Conservation (phyloP, 1,140 invertebrate genomes). For the Lordiphosa mommai region DNA sequence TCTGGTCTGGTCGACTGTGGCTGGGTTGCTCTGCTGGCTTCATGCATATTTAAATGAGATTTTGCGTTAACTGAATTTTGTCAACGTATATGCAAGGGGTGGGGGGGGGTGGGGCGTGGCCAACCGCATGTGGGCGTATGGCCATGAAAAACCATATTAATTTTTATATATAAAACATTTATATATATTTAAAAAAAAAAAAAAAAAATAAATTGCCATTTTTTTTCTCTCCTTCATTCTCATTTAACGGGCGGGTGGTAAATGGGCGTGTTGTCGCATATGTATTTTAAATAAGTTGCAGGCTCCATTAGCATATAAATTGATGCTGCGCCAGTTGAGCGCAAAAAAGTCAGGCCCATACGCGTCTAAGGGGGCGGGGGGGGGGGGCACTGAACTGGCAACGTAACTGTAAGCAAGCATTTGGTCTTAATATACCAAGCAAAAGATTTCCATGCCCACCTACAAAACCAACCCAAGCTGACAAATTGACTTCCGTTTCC, state of each 20-base stretch:
- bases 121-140: slow-evolving; percentile 27
- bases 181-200: slow-evolving; percentile 67
- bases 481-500: slow-evolving; percentile 78
- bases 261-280: slow-evolving; percentile 48
- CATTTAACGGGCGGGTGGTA: slow-evolving; percentile 21
- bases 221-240: slow-evolving; percentile 21
- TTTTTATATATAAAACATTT: slow-evolving; percentile 50
- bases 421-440: slow-evolving; percentile 15
- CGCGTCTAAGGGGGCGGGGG: neutral
- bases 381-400: neutral
- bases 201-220: neutral
- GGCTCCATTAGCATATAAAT: slow-evolving; percentile 71
- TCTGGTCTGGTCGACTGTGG: slow-evolving; percentile 10
- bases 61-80: slow-evolving; percentile 75
- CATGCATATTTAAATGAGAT: slow-evolving; percentile 76
- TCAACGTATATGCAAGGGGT: slow-evolving; percentile 28
- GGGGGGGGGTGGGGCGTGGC: slow-evolving; percentile 14
- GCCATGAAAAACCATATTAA: slow-evolving; percentile 54
- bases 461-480: slow-evolving; percentile 39
- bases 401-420: slow-evolving; percentile 41
- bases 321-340: slow-evolving; percentile 51
- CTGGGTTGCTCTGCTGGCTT: slow-evolving; percentile 20
- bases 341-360: slow-evolving; percentile 31
- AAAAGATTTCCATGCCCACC: slow-evolving; percentile 22
- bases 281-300: slow-evolving; percentile 67